Evolutionary conservation across 2,113 vertebrate genomes (phyloP).

Genomic region (Pyrgilauda ruficollis): DNA sequence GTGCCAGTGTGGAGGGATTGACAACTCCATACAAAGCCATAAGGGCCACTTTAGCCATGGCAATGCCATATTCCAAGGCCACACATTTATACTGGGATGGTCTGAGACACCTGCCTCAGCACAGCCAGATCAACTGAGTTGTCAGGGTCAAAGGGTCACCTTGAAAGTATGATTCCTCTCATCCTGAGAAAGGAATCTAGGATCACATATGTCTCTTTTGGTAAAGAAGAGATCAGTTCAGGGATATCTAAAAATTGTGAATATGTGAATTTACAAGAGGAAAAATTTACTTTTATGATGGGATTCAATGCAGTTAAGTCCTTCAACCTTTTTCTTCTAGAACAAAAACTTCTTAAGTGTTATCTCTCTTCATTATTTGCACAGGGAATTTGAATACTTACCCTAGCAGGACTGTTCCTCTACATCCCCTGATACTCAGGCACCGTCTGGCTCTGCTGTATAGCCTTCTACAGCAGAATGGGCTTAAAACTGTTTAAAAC

Average conservation of each 20-base stretch:
- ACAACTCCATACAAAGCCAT: fast-evolving
- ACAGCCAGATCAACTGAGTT: neutral
- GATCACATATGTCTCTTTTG: neutral
- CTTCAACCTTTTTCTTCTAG: neutral
- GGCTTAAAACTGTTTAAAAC: neutral
- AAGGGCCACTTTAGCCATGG: neutral
- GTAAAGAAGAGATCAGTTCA: neutral
- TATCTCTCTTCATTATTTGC: neutral
- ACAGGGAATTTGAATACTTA: neutral
- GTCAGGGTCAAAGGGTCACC: neutral
- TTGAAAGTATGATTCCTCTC: neutral
- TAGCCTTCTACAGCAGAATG: neutral
- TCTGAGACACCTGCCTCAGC: too few relatives aligned
- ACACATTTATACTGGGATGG: neutral
- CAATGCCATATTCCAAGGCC: neutral
- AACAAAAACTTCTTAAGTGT: neutral
- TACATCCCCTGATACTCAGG: neutral
- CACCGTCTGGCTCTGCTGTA: neutral
- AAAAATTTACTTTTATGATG: neutral
- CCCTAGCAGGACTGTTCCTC: neutral
- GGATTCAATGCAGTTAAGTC: neutral
- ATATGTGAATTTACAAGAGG: neutral
- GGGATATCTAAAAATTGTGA: neutral
- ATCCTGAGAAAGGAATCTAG: neutral
- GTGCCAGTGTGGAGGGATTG: neutral